Conservation (phyloP, 2,888 invertebrate species). For the Clusia tigrina region DNA sequence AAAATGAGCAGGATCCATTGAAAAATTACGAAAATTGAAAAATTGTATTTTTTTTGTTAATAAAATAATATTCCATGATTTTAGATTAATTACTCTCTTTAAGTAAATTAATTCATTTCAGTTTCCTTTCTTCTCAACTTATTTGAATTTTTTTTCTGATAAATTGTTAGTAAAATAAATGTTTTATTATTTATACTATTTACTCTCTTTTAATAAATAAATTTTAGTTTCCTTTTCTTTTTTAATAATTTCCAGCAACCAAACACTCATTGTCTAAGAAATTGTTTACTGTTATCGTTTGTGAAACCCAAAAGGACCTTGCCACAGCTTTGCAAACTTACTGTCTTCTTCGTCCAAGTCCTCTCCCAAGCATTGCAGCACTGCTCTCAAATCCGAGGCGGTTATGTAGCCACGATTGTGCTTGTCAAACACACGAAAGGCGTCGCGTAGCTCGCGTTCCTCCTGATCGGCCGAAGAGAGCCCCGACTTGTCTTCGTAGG, state of each 20-base stretch:
- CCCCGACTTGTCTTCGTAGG: slow-evolving; percentile 70
- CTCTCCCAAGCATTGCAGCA: slow-evolving; percentile 87
- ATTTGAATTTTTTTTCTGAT: too few species aligned
- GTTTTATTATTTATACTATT: background rate
- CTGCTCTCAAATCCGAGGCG: slow-evolving; percentile 85
- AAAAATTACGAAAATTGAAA: too few species aligned
- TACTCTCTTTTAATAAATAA: background rate
- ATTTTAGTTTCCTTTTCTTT: too few species aligned
- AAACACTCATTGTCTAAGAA: slow-evolving; percentile 4
- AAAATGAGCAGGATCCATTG: too few species aligned
- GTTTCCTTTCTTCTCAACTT: too few species aligned
- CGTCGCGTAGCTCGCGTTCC: slow-evolving; percentile 83
- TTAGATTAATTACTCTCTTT: too few species aligned
- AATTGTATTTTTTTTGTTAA: too few species aligned
- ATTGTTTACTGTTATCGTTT: too few species aligned
- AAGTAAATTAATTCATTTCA: too few species aligned
- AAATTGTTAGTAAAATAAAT: too few species aligned
- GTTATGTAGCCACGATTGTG: slow-evolving; percentile 91
- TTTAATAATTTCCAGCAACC: background rate
- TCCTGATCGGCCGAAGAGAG: slow-evolving; percentile 77
- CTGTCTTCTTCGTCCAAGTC: slow-evolving; percentile 90
- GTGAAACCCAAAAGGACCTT: background rate
- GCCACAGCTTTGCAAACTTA: slow-evolving; percentile 70
- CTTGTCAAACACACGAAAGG: slow-evolving; percentile 89
- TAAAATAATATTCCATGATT: too few species aligned